Conservation (phyloP, 1,140 invertebrate species). For the Sesamia nonagrioides region DNA sequence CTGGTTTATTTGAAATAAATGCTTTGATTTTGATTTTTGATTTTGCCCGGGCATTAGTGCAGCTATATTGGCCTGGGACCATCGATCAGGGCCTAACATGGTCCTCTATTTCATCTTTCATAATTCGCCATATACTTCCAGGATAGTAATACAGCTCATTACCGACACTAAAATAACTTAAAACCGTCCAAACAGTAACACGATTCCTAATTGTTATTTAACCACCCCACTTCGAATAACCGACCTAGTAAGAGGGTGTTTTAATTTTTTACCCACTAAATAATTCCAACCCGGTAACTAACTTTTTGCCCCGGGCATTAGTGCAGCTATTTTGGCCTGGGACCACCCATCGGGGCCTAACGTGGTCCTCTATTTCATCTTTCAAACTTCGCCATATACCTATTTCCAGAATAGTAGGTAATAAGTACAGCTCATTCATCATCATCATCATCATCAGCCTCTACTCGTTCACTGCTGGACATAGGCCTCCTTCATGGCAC, state of each 20-base stretch:
- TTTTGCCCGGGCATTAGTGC: slow-evolving; percentile 65
- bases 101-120: too few species aligned
- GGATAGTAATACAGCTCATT: neutral
- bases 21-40: too few species aligned
- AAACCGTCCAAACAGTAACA: too few species aligned
- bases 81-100: slow-evolving; percentile 68
- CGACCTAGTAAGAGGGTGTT: slow-evolving; percentile 26
- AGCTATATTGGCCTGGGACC: slow-evolving; percentile 70
- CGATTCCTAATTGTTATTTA: slow-evolving; percentile 37
- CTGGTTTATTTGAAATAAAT: too few species aligned
- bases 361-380: too few species aligned
- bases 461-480: too few species aligned
- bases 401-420: too few species aligned
- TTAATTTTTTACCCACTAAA: slow-evolving; percentile 50
- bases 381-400: too few species aligned
- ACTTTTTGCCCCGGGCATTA: slow-evolving; percentile 65
- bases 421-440: neutral
- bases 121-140: too few species aligned
- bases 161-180: slow-evolving; percentile 5
- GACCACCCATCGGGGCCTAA: slow-evolving; percentile 73
- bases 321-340: slow-evolving; percentile 69
- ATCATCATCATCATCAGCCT: too few species aligned
- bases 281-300: slow-evolving; percentile 56
- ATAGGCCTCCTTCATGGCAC: too few species aligned
- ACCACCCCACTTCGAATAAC: neutral